Percentiles rank a stretch among this genome's conserved stretches.
Conservation (phyloP, 2,888 invertebrate genomes). For the Idaea straminata region DNA sequence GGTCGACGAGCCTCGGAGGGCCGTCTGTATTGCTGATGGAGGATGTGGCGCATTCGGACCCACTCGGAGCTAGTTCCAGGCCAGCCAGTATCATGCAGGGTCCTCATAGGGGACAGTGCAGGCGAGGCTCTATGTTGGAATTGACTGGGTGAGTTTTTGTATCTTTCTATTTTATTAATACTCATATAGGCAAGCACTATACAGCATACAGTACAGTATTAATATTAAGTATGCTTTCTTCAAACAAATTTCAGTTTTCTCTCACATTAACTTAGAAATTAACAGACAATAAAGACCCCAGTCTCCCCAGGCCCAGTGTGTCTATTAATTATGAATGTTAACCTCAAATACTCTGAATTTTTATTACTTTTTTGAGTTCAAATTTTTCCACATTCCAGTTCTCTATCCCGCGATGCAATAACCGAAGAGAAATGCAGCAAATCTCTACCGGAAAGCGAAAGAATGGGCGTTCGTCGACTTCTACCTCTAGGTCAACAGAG, state of each 20-base stretch:
- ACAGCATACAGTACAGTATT: too few species aligned
- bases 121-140: conserved; percentile 91
- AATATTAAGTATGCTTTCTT: too few species aligned
- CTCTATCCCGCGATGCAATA: conserved; percentile 84
- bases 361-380: background rate
- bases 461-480: conserved; percentile 68
- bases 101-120: conserved; percentile 83
- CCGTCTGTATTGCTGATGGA: conserved; percentile 82
- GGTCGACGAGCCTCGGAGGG: conserved; percentile 71
- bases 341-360: too few species aligned
- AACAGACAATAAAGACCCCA: too few species aligned
- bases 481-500: conserved; percentile 78
- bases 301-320: too few species aligned
- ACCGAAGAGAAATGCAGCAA: conserved; percentile 85
- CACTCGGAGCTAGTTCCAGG: conserved; percentile 82
- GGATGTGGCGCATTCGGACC: conserved; percentile 80
- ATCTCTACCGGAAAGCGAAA: conserved; percentile 81
- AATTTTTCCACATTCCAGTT: conserved; percentile 53
- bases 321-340: too few species aligned
- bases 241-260: too few species aligned
- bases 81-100: conserved; percentile 81
- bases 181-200: too few species aligned
- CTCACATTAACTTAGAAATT: too few species aligned
- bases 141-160: conserved; percentile 83
- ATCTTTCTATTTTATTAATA: too few species aligned